Percentiles rank a stretch among this genome's conserved stretches.
phyloP scores from a whole-genome alignment of 2,797 vertebrate genomes.

The Chrysolophus pictus region DNA sequence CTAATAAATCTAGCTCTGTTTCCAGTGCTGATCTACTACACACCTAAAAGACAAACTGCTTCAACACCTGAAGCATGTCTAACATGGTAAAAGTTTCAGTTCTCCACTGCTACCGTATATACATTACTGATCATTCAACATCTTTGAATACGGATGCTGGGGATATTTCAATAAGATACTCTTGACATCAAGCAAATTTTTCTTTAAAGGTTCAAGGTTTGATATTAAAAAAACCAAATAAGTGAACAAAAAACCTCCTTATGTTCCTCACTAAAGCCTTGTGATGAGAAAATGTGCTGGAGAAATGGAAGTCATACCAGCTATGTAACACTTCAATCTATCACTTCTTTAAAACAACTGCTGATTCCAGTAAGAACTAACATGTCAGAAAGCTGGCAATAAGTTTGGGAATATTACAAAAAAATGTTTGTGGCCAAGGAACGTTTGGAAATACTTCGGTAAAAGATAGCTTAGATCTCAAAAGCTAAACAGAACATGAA shows the following conservation, averaged over 20 bases:
- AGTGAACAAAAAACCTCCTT: not conserved
- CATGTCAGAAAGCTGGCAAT: not conserved
- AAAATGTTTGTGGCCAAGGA: not conserved
- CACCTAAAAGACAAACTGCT: not conserved
- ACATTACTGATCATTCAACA: not conserved
- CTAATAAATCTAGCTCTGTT: not conserved
- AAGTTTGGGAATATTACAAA: not conserved
- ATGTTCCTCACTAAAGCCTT: not conserved
- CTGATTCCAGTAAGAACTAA: not conserved
- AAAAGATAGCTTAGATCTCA: not conserved
- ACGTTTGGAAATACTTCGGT: not conserved
- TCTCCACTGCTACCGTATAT: not conserved
- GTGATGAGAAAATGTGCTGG: not conserved
- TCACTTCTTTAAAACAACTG: slow-evolving; percentile 6
- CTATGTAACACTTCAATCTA: slow-evolving; percentile 18
- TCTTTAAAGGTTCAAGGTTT: slow-evolving; percentile 19
- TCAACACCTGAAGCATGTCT: not conserved
- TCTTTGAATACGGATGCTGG: not conserved
- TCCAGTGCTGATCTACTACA: not conserved
- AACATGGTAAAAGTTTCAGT: not conserved
- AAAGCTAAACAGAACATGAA: not conserved
- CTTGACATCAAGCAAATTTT: not conserved
- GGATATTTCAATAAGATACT: slow-evolving; percentile 1
- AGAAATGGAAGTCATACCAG: slow-evolving; percentile 40
- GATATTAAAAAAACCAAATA: not conserved